Evolutionary conservation across 2,797 vertebrate species (phyloP), one percentile per base, ranked within the genome.

Genomic region (Tadarida brasiliensis): DNA sequence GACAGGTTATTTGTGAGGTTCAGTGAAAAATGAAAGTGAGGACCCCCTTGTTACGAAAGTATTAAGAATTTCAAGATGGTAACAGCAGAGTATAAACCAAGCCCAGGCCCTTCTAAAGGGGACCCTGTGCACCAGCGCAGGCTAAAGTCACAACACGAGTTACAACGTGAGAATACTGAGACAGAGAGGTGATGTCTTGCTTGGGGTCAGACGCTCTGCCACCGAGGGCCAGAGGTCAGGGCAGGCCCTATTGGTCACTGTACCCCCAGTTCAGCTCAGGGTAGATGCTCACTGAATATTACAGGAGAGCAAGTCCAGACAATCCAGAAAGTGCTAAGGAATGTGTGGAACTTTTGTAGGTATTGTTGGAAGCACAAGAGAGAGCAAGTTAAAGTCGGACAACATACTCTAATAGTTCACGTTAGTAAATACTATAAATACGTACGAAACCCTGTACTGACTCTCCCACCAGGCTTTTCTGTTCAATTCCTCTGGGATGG

Each of bases 21-120:
- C n/a, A 83, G 28, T 35, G 74, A 86, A 87, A 73, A 77, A 63
- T 39, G 26, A 39, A 80, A 59, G 67, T 11, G 10, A 22, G 15
- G 24, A 39, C 49, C 11, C 4, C 22, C 12, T 91, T n/a, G n/a
- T 77, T 87, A 11, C 80, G 74, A 93, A 74, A 30, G 57, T 59
- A 24, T 49, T 65, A 91, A 86, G 78, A 80, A 82, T 93, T 91
- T 77, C 56, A 77, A 86, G 85, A 77, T 35, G 83, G 47, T 30
- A n/a, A 20, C 5, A 44, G 56, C n/a, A 49, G n/a, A 33, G 17
- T 8, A 39, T 39, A 26, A 44, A 15, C 3, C 16, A 56, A 84
- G n/a, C 2, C 44, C 15, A 20, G 26, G 71, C 16, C 30, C 54
- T 78, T 63, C 24, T 35, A 7, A 24, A 30, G 35, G 19, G 68